Evolutionary conservation across 2,113 vertebrate species (phyloP).

Genomic region (Euleptes europaea): DNA sequence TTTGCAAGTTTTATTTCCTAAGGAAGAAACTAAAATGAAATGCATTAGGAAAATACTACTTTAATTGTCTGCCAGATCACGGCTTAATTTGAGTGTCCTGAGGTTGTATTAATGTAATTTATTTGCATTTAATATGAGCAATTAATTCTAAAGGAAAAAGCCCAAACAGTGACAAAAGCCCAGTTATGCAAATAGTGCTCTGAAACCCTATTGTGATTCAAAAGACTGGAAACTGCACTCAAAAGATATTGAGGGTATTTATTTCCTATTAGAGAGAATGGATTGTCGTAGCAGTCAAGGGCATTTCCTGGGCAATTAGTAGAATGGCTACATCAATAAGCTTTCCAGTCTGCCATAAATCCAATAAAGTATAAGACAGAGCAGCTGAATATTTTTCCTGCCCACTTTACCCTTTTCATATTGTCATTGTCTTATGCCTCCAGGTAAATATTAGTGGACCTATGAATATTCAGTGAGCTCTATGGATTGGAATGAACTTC

Average conservation of each 20-base stretch:
- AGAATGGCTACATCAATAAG: slow-evolving; percentile 15
- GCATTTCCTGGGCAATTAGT: slow-evolving; percentile 29
- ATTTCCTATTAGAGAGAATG: slow-evolving; percentile 32
- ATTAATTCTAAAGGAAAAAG: slow-evolving; percentile 15
- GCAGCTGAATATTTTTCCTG: neutral
- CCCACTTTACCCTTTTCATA: neutral
- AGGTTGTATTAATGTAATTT: slow-evolving; percentile 9
- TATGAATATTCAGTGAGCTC: neutral
- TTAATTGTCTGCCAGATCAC: neutral
- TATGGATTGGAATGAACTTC: neutral
- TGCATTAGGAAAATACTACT: neutral
- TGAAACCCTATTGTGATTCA: slow-evolving; percentile 5
- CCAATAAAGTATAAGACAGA: slow-evolving; percentile 5
- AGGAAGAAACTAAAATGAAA: neutral
- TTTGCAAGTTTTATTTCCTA: neutral
- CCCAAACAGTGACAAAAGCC: slow-evolving; percentile 6
- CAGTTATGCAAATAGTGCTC: slow-evolving; percentile 9
- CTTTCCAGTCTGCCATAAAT: slow-evolving; percentile 37
- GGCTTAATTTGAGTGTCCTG: neutral
- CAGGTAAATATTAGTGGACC: neutral
- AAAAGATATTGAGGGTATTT: neutral
- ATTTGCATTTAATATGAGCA: neutral
- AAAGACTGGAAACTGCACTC: neutral
- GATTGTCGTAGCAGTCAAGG: slow-evolving; percentile 35
- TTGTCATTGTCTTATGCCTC: slow-evolving; percentile 12